A percentile compares a stretch with the other conserved stretches of the same genome.
These are phyloP conservation scores for Conopomorpha cramerella DNA, from an alignment of 1,140 invertebrate species.

Conservation along the genomic window DNA sequence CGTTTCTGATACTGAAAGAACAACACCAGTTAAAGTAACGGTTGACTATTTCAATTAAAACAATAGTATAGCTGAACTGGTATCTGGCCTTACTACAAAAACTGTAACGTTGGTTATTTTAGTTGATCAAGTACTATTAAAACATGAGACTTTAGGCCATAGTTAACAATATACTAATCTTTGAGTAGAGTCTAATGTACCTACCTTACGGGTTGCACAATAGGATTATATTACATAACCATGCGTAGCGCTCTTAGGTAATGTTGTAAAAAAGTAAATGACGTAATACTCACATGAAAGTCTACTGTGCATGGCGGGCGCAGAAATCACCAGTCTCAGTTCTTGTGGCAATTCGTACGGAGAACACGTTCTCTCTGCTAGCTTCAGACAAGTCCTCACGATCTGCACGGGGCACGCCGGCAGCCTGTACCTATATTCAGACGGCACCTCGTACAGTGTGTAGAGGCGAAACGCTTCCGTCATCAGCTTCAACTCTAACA, in stretches of 20 bases:
- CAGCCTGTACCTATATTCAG: slow-evolving; percentile 26
- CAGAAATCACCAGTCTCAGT: slow-evolving; percentile 37
- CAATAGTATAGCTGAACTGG: too few relatives aligned
- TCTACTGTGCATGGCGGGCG: slow-evolving; percentile 36
- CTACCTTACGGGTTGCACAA: too few relatives aligned
- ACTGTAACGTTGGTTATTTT: too few relatives aligned
- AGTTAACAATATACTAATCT: too few relatives aligned
- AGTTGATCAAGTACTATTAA: too few relatives aligned
- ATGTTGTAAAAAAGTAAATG: slow-evolving; percentile 21
- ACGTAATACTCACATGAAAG: slow-evolving; percentile 28
- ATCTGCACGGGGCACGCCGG: slow-evolving; percentile 39
- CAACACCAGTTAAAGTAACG: neutral
- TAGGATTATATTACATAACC: too few relatives aligned
- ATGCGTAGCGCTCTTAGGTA: too few relatives aligned
- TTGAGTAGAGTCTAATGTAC: too few relatives aligned
- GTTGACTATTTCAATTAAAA: too few relatives aligned
- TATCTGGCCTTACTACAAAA: too few relatives aligned
- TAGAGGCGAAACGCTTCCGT: slow-evolving; percentile 46
- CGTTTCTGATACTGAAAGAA: slow-evolving; percentile 29
- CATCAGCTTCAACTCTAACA: slow-evolving; percentile 32
- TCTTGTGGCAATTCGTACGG: slow-evolving; percentile 48
- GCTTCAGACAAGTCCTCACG: slow-evolving; percentile 33
- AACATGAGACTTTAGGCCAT: too few relatives aligned
- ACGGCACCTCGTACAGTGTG: slow-evolving; percentile 24
- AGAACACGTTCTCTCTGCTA: slow-evolving; percentile 37